Conservation (phyloP, 2,797 vertebrate genomes). For the Tamandua tetradactyla region DNA sequence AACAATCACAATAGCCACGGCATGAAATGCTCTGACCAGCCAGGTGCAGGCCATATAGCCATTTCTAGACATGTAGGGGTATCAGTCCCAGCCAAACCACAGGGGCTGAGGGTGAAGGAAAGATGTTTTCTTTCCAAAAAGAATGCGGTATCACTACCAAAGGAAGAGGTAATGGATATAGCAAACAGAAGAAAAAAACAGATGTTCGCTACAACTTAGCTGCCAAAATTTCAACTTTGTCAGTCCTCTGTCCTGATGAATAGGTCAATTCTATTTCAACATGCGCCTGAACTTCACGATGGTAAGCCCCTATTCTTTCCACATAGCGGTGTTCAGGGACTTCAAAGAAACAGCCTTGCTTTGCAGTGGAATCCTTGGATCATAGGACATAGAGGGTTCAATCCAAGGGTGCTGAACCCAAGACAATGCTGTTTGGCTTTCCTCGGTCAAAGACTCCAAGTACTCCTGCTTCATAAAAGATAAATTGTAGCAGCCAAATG, state of each 20-base stretch:
- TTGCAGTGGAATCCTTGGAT: neutral
- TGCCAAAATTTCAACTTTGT: slow-evolving; percentile 35
- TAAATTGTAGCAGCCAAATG: neutral
- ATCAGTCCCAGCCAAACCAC: neutral
- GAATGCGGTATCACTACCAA: neutral
- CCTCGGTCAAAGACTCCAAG: neutral
- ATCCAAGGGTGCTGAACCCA: neutral
- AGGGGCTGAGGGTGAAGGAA: neutral
- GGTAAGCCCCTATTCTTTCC: neutral
- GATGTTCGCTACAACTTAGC: neutral
- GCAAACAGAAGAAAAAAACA: neutral
- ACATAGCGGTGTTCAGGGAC: neutral
- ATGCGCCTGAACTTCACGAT: neutral
- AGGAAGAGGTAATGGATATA: neutral
- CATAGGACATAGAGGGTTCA: neutral
- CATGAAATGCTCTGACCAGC: neutral
- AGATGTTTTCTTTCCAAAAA: slow-evolving; percentile 41
- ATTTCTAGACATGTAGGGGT: neutral
- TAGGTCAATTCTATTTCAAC: neutral
- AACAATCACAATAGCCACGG: neutral
- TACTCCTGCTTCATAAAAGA: slow-evolving; percentile 13
- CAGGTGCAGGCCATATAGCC: neutral
- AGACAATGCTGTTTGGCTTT: neutral
- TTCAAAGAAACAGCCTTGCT: neutral
- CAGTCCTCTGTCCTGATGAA: neutral